A percentile compares a stretch with the other conserved stretches of the same genome.
Evolutionary conservation across 1,140 invertebrate genomes (phyloP).

Genomic region (Pollicipes pollicipes): DNA sequence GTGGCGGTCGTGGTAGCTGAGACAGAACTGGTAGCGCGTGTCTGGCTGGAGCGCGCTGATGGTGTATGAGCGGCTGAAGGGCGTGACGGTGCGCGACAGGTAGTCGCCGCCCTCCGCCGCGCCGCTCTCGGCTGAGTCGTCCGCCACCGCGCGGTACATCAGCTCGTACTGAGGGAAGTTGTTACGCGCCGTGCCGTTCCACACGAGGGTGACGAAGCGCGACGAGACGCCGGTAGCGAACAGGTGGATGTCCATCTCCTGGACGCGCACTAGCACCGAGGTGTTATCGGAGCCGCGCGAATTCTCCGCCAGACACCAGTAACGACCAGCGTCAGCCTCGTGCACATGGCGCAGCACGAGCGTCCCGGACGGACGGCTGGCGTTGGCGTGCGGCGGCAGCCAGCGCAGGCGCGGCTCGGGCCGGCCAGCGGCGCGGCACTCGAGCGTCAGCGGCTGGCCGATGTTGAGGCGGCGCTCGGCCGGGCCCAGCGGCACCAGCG

Average conservation of each 20-base stretch:
- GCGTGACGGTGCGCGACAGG: slow-evolving; percentile 15
- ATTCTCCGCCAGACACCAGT: background rate
- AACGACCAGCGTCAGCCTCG: background rate
- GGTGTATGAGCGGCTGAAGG: slow-evolving; percentile 25
- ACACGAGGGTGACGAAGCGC: slow-evolving; percentile 27
- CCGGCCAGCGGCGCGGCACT: background rate
- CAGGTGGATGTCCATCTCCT: slow-evolving; percentile 24
- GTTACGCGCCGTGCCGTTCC: slow-evolving; percentile 26
- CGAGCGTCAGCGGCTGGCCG: background rate
- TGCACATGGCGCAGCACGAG: background rate
- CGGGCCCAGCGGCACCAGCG: background rate
- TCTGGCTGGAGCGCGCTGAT: slow-evolving; percentile 25
- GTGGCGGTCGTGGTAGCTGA: slow-evolving; percentile 22
- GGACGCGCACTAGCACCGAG: slow-evolving; percentile 12
- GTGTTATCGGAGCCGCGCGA: background rate
- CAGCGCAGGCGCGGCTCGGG: background rate
- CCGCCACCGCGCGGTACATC: slow-evolving; percentile 19
- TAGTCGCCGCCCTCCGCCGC: slow-evolving; percentile 12
- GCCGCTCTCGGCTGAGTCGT: too few species aligned
- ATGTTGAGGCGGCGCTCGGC: background rate
- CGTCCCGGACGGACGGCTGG: background rate
- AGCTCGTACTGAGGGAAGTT: slow-evolving; percentile 25
- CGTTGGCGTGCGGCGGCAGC: background rate
- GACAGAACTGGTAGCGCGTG: slow-evolving; percentile 29
- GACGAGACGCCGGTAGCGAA: slow-evolving; percentile 22